Evolutionary conservation across 2,113 vertebrate species (phyloP).

Genomic region (Baryphthengus martii): DNA sequence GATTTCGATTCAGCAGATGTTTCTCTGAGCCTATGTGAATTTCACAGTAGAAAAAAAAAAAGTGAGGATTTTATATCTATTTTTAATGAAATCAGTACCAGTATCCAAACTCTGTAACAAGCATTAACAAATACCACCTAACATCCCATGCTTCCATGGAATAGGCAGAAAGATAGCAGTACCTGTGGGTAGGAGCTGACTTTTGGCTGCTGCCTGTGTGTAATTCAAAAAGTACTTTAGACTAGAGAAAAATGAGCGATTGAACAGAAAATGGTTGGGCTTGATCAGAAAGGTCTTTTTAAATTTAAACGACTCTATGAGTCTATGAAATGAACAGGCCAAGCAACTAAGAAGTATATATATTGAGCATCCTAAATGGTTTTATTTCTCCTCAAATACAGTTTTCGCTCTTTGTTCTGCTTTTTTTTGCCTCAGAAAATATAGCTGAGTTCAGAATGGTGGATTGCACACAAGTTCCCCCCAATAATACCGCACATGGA

Average conservation of each 20-base stretch:
- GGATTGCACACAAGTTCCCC: background rate
- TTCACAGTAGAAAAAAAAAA: background rate
- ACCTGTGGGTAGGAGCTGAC: background rate
- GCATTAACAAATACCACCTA: background rate
- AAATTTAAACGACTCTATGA: background rate
- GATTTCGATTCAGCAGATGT: background rate
- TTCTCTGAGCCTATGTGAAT: background rate
- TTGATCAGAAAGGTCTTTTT: background rate
- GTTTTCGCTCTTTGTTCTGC: background rate
- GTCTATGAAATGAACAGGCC: background rate
- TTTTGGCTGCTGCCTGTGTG: background rate
- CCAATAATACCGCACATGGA: background rate
- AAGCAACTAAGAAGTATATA: background rate
- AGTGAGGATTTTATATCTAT: background rate
- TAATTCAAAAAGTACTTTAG: background rate
- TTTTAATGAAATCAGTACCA: background rate
- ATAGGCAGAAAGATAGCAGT: background rate
- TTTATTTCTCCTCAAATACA: background rate
- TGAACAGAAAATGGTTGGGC: background rate
- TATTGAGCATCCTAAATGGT: background rate
- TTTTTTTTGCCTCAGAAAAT: background rate
- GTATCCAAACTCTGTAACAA: background rate
- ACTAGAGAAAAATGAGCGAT: background rate
- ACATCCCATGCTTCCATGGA: background rate
- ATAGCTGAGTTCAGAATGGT: background rate